Base-by-base conservation (phyloP, 2,888 invertebrate genomes). In the Urechis unicinctus region DNA sequence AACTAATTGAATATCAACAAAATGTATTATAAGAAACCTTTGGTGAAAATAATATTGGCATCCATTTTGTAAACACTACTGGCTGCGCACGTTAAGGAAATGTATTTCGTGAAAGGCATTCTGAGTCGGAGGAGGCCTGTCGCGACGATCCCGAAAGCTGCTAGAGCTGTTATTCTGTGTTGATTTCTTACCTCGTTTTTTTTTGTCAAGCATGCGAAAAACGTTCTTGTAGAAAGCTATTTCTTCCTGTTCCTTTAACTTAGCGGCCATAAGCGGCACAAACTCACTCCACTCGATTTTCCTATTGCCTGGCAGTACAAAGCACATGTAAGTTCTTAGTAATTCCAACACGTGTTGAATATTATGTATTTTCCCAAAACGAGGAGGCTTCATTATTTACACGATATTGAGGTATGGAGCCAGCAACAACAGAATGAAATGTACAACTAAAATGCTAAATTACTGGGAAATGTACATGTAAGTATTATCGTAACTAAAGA, bases 201-300 rank as follows among this genome's bases (percentile, higher is more conserved):
- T 55, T 36, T 60, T 60, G 52, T 60, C 60, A 44, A 60, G 44
- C 50, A 60, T 56, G 21, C 60, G 55, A 47, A 60, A 60, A 9
- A 60, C 28, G 28, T 56, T 50, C 44, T 53, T 58, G 52, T 60
- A 60, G 41, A 58, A 60, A 13, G 25, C 47, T 22, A 43, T 24
- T 13, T 60, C 58, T 30, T 55, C 53, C 26, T 58, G 48, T 43
- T 60, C 58, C 47, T 58, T 58, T 41, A 60, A 17, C 36, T 55
- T 56, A 4, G 48, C 44, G 2, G 56, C 53, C 53, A 58, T 49
- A 6, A 58, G 45, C 6, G 60, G 60, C n/a, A 60, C 51, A 41
- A 60, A 60, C 26, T 58, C 60, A 1, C 58, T 58, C 47, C 50
- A 60, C n/a, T 58, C 57, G 13, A 57, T 53, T 2, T 51, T 50